These are phyloP conservation scores for Chloroceryle inda DNA, from an alignment of 2,797 vertebrate genomes.

Conservation along the genomic window DNA sequence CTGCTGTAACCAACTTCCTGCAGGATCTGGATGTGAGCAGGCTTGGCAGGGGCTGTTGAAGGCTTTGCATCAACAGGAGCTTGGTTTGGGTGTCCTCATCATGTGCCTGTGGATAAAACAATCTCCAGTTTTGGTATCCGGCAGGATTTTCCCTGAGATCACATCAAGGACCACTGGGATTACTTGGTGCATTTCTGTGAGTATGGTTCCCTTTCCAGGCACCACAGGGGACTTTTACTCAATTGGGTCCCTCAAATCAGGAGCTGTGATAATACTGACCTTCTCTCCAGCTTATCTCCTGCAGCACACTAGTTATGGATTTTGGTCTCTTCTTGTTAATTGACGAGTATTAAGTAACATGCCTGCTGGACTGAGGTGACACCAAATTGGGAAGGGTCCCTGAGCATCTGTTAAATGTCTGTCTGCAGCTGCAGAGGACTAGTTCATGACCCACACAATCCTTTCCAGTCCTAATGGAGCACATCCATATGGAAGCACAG, in stretches of 20 bases:
- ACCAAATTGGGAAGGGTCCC: not conserved
- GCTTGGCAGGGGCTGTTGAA: rapidly evolving
- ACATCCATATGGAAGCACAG: not conserved
- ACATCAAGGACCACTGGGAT: not conserved
- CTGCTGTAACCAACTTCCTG: not conserved
- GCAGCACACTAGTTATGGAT: not conserved
- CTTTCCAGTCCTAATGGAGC: not conserved
- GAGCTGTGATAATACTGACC: not conserved
- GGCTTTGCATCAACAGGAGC: not conserved
- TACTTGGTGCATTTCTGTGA: not conserved
- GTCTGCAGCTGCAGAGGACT: not conserved
- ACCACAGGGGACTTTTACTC: not conserved
- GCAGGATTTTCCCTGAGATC: not conserved
- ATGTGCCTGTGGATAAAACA: not conserved
- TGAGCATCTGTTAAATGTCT: not conserved
- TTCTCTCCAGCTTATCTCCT: not conserved
- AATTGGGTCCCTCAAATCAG: not conserved
- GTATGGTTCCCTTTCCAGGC: not conserved
- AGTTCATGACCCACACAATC: not conserved
- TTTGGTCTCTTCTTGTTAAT: not conserved
- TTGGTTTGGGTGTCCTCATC: not conserved
- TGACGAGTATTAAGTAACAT: not conserved
- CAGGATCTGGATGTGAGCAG: not conserved
- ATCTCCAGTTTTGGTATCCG: not conserved
- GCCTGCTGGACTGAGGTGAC: not conserved